These are phyloP conservation scores for Acromyrmex heyeri DNA, from an alignment of 1,140 invertebrate species.

Conservation along the genomic window DNA sequence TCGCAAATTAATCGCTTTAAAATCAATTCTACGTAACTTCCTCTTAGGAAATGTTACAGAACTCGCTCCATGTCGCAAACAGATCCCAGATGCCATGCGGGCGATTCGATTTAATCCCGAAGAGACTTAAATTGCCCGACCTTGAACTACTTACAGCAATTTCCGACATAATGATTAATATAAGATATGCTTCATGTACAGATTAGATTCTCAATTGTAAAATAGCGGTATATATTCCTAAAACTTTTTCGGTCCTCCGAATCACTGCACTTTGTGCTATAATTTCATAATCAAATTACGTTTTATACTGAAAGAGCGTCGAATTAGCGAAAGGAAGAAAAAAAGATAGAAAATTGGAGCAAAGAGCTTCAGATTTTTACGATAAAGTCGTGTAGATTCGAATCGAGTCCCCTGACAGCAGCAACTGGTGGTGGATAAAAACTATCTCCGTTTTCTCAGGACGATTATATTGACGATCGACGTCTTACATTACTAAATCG, in stretches of 20 bases:
- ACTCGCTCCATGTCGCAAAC: neutral
- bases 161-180: conserved; percentile 49
- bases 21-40: conserved; percentile 31
- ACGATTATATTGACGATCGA: conserved; percentile 45
- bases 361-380: conserved; percentile 75
- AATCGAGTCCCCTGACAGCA: conserved; percentile 72
- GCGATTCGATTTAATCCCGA: conserved; percentile 17
- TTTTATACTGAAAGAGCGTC: conserved; percentile 55
- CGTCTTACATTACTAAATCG: conserved; percentile 29
- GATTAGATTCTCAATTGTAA: conserved; percentile 41
- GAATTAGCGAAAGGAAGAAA: conserved; percentile 39
- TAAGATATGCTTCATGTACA: conserved; percentile 19
- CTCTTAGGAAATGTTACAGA: conserved; percentile 17
- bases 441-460: conserved; percentile 70
- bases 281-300: conserved; percentile 68
- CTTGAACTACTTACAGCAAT: conserved; percentile 72
- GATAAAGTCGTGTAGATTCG: conserved; percentile 71
- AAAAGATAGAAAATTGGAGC: conserved; percentile 51
- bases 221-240: conserved; percentile 17
- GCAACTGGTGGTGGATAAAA: conserved; percentile 76
- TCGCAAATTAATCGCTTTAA: conserved; percentile 27
- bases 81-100: neutral
- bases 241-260: conserved; percentile 8
- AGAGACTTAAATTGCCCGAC: conserved; percentile 65
- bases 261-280: conserved; percentile 37